A percentile compares a stretch with the other conserved stretches of the same genome.
Conservation (phyloP, 1,140 invertebrate species). For the Diorhabda elongata region DNA sequence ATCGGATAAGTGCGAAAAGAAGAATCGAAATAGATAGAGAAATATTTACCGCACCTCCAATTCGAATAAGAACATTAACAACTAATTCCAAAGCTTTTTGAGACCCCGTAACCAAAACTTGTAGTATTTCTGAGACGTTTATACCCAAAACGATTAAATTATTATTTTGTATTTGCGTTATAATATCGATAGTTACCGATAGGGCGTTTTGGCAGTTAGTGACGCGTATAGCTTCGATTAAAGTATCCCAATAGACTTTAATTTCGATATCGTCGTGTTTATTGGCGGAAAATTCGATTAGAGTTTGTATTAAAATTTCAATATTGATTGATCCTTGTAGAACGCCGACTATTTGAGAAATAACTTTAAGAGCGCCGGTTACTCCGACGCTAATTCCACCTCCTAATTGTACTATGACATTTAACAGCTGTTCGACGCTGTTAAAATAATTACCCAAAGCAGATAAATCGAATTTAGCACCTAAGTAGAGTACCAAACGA, state of each 20-base stretch:
- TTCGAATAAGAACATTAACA: slow-evolving; percentile 5
- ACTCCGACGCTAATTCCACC: slow-evolving; percentile 7
- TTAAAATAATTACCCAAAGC: slow-evolving; percentile 6
- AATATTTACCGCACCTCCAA: background rate
- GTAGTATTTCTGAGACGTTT: slow-evolving; percentile 7
- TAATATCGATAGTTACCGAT: background rate
- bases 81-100: background rate
- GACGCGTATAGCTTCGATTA: background rate
- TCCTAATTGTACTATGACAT: slow-evolving; percentile 14
- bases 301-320: slow-evolving; percentile 7
- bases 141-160: slow-evolving; percentile 7
- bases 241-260: background rate
- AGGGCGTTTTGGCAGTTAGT: background rate
- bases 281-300: slow-evolving; percentile 9
- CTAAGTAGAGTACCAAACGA: slow-evolving; percentile 7
- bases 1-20: background rate
- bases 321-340: slow-evolving; percentile 1
- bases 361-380: slow-evolving; percentile 12
- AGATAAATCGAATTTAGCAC: background rate
- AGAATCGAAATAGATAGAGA: slow-evolving; percentile 10
- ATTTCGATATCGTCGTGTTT: background rate
- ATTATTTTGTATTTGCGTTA: slow-evolving; percentile 1
- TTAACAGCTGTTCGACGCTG: background rate
- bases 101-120: background rate
- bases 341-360: background rate